These are phyloP conservation scores for Philotrypesis tridentata DNA, from an alignment of 1,140 invertebrate genomes.

Conservation along the genomic window DNA sequence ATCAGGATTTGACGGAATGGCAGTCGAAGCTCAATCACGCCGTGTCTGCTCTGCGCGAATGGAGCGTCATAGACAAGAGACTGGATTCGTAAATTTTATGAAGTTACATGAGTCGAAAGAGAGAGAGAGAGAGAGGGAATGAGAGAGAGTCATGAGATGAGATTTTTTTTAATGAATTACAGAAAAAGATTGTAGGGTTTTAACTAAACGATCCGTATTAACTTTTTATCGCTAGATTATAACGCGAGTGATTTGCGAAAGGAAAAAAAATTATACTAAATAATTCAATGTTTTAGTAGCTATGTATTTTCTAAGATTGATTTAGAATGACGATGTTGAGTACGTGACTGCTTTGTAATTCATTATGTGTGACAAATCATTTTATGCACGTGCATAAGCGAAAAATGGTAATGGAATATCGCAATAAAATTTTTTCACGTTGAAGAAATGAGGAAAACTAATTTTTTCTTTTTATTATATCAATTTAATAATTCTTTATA, in stretches of 20 bases:
- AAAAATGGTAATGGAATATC: neutral
- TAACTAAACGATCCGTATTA: conserved; percentile 2
- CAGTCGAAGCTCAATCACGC: conserved; percentile 66
- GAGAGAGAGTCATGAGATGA: too few relatives aligned
- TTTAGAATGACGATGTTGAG: neutral
- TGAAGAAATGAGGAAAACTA: neutral
- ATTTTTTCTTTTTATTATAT: neutral
- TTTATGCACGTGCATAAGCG: conserved; percentile 16
- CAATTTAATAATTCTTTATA: too few relatives aligned
- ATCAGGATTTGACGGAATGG: conserved; percentile 66
- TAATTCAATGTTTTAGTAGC: neutral
- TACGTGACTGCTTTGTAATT: conserved; percentile 8
- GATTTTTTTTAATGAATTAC: neutral
- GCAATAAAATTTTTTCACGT: conserved; percentile 17
- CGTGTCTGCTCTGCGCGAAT: conserved; percentile 59
- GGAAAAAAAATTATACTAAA: neutral
- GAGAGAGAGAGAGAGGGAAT: too few relatives aligned
- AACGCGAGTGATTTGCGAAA: neutral
- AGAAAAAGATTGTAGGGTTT: neutral
- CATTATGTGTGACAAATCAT: conserved; percentile 15
- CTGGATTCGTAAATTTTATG: too few relatives aligned
- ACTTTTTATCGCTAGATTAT: conserved; percentile 28
- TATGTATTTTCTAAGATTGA: neutral
- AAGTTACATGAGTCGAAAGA: too few relatives aligned
- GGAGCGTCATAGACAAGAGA: conserved; percentile 55